Evolutionary conservation across 2,888 invertebrate genomes (phyloP).

Genomic region (Euplexia lucipara): DNA sequence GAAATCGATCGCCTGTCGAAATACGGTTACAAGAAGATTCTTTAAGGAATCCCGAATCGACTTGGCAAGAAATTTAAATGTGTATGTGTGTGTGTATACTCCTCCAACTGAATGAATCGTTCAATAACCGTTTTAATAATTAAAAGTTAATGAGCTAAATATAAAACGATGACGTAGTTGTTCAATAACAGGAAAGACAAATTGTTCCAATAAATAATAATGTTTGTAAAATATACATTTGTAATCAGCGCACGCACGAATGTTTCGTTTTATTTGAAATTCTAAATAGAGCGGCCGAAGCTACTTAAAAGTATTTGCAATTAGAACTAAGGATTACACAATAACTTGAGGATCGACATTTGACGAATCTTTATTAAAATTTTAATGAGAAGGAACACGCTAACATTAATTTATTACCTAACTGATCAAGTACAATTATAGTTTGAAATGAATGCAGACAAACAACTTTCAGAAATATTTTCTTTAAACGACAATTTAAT

Average conservation of each 20-base stretch:
- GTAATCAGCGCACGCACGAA: constrained; percentile 28
- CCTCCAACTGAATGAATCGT: constrained; percentile 18
- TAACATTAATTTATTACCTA: constrained; percentile 1
- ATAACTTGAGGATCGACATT: not conserved
- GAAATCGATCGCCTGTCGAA: too few species aligned
- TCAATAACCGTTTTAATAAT: constrained; percentile 37
- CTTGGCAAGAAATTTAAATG: not conserved
- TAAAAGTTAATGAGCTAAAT: constrained; percentile 47
- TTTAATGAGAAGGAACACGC: not conserved
- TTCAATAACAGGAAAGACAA: constrained; percentile 59
- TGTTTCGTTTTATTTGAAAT: constrained; percentile 35
- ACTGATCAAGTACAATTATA: not conserved
- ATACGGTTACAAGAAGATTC: constrained; percentile 1
- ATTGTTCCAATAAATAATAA: constrained; percentile 38
- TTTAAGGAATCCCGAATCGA: not conserved
- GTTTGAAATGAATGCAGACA: constrained; percentile 2
- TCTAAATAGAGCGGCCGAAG: constrained; percentile 8
- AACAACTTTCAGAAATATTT: constrained; percentile 11
- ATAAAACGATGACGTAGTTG: constrained; percentile 37
- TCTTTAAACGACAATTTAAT: constrained; percentile 12
- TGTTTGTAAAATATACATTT: constrained; percentile 31
- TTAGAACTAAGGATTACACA: constrained; percentile 20
- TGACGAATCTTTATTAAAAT: constrained; percentile 5
- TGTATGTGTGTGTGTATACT: not conserved
- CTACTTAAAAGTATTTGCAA: constrained; percentile 10